Conservation (phyloP, 1,140 invertebrate genomes). For the Drosophila subpulchrella region DNA sequence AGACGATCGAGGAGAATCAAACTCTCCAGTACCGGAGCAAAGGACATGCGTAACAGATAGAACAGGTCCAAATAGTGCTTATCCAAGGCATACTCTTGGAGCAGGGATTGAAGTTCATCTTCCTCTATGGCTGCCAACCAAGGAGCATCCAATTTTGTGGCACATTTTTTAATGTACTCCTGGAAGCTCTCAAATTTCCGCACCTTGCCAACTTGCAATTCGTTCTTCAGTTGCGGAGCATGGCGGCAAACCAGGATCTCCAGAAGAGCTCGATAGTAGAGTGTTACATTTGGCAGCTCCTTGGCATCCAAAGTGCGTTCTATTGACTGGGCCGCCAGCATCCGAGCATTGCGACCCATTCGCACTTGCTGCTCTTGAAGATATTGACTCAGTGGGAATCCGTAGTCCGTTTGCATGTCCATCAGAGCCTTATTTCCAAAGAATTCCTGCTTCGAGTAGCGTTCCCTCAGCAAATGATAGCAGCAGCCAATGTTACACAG, state of each 20-base stretch:
- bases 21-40: slow-evolving; percentile 93
- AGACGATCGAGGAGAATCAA: slow-evolving; percentile 93
- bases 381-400: slow-evolving; percentile 90
- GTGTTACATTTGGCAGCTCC: slow-evolving; percentile 86
- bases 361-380: slow-evolving; percentile 86
- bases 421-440: slow-evolving; percentile 68
- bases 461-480: slow-evolving; percentile 93
- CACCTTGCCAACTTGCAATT: slow-evolving; percentile 76
- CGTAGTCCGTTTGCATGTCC: slow-evolving; percentile 67
- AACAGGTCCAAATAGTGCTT: slow-evolving; percentile 91
- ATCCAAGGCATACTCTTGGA: slow-evolving; percentile 84
- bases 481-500: slow-evolving; percentile 95
- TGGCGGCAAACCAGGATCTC: slow-evolving; percentile 87
- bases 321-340: slow-evolving; percentile 92
- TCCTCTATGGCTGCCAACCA: slow-evolving; percentile 48
- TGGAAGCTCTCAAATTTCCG: slow-evolving; percentile 86
- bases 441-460: slow-evolving; percentile 78
- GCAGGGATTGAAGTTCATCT: slow-evolving; percentile 85
- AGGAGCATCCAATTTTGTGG: slow-evolving; percentile 47
- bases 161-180: slow-evolving; percentile 88
- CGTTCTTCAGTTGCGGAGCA: slow-evolving; percentile 61
- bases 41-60: slow-evolving; percentile 91
- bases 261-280: slow-evolving; percentile 91
- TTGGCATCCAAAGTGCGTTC: slow-evolving; percentile 87
- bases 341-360: slow-evolving; percentile 92